Evolutionary conservation across 2,113 vertebrate genomes (phyloP).

Genomic region (Menura novaehollandiae): DNA sequence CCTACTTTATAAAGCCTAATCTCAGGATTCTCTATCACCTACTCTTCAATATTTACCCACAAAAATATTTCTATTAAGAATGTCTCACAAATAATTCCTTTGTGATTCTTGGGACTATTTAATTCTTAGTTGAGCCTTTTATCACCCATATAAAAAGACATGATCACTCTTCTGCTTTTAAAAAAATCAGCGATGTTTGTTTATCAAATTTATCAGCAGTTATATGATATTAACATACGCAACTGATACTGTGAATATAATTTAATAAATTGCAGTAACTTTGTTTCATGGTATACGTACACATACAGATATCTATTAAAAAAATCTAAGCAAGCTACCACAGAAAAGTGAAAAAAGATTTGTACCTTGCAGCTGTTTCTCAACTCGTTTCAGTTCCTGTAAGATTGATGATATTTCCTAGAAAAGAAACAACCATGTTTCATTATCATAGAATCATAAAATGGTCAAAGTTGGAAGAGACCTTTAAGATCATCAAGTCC

Average conservation of each 20-base stretch:
- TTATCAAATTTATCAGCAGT: background rate
- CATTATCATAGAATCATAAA: background rate
- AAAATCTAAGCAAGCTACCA: background rate
- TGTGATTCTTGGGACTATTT: background rate
- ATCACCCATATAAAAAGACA: background rate
- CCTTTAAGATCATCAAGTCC: background rate
- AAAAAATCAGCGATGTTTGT: background rate
- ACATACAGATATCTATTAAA: background rate
- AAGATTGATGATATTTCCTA: slow-evolving; percentile 96
- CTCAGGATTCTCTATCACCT: background rate
- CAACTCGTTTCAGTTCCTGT: slow-evolving; percentile 91
- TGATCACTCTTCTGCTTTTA: background rate
- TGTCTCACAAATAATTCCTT: background rate
- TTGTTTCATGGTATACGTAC: background rate
- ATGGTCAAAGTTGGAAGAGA: background rate
- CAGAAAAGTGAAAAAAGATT: background rate
- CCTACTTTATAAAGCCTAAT: background rate
- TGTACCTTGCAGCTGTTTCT: slow-evolving; percentile 96
- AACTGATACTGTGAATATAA: background rate
- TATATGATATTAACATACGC: background rate
- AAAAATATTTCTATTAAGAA: background rate
- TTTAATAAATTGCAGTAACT: background rate
- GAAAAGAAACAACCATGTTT: background rate
- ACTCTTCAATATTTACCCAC: background rate
- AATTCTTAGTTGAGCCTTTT: background rate